Evolutionary conservation across 1,140 invertebrate species (phyloP).

Genomic region (Lutraria rhynchaena): DNA sequence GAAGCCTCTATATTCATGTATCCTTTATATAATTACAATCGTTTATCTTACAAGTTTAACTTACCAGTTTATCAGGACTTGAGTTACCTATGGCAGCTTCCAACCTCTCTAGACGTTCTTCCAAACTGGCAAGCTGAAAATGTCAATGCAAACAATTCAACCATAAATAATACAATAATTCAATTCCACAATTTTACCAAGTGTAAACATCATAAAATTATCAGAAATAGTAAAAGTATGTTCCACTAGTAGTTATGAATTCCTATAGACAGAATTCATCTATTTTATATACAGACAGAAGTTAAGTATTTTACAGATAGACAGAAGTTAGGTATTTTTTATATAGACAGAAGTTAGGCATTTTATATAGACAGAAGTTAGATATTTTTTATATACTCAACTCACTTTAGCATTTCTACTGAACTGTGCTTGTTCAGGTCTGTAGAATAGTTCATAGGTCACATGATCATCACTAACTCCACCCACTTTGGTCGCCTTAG

Average conservation of each 20-base stretch:
- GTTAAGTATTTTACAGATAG: too few species aligned
- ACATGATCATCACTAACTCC: slow-evolving; percentile 77
- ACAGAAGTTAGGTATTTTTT: too few species aligned
- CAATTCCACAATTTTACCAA: too few species aligned
- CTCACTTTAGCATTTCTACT: slow-evolving; percentile 88
- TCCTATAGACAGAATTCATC: background rate
- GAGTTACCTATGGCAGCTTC: slow-evolving; percentile 88
- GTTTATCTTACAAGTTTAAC: slow-evolving; percentile 35
- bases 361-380: too few species aligned
- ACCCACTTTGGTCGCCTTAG: background rate
- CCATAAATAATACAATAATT: too few species aligned
- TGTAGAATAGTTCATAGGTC: slow-evolving; percentile 86
- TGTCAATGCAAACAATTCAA: background rate
- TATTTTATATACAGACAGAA: too few species aligned
- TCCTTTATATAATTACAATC: too few species aligned
- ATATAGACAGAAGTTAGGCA: too few species aligned
- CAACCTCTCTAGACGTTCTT: slow-evolving; percentile 87
- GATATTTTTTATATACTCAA: slow-evolving; percentile 9
- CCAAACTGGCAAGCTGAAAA: slow-evolving; percentile 79
- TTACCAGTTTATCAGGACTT: slow-evolving; percentile 83
- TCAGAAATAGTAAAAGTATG: too few species aligned
- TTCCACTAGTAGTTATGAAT: too few species aligned
- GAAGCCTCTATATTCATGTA: too few species aligned
- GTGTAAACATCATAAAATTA: too few species aligned
- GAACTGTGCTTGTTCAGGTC: slow-evolving; percentile 87